phyloP scores from a whole-genome alignment of 2,797 vertebrate species.

The Fundulus diaphanus region DNA sequence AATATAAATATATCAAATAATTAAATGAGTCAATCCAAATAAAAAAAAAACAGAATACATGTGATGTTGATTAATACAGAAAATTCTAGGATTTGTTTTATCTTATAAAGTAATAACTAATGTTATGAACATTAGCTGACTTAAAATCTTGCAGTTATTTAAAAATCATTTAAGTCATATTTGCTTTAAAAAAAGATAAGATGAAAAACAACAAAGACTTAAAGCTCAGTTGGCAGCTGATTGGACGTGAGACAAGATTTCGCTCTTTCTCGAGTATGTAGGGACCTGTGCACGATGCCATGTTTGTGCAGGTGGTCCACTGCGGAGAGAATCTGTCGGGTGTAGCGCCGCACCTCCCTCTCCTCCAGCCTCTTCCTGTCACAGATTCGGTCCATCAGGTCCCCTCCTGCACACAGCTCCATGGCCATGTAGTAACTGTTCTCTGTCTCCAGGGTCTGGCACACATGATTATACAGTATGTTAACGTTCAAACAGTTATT shows the following conservation, averaged over 20 bases:
- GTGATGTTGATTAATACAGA: not conserved
- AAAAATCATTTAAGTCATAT: not conserved
- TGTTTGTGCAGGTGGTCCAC: conserved; percentile 84
- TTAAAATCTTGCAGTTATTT: not conserved
- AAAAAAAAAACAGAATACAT: not conserved
- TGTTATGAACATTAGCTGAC: not conserved
- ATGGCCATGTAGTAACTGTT: conserved; percentile 90
- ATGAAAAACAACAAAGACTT: too few relatives aligned
- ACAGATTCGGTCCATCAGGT: conserved; percentile 88
- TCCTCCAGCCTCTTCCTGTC: conserved; percentile 85
- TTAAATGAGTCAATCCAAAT: not conserved
- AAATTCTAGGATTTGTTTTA: not conserved
- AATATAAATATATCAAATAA: not conserved
- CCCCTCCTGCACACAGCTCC: conserved; percentile 85
- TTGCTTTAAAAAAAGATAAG: too few relatives aligned
- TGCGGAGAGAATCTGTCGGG: conserved; percentile 84
- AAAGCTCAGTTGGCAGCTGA: not conserved
- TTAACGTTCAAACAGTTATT: not conserved
- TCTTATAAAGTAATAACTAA: not conserved
- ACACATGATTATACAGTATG: conserved; percentile 2
- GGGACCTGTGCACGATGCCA: conserved; percentile 84
- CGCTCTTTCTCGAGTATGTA: not conserved
- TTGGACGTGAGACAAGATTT: not conserved
- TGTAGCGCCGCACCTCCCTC: conserved; percentile 85
- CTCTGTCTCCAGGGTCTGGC: conserved; percentile 85